Base-by-base conservation (phyloP, 2,888 invertebrate genomes). In the Drosophila hamatofila region DNA sequence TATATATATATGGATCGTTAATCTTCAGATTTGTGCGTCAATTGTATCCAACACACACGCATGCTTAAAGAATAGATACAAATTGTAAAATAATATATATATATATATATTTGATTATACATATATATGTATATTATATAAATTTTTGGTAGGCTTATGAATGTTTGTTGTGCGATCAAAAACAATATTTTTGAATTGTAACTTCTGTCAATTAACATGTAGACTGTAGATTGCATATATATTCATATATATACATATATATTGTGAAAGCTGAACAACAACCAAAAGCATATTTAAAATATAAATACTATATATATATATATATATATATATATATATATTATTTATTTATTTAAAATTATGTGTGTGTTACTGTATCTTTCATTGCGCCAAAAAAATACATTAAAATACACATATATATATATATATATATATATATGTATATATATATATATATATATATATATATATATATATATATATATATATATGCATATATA, bases 181-280 rank as follows among this genome's bases (percentile, higher is more conserved):
- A 56, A 41, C 44, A 41, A 64, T 11, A 74, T 69, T 83, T 87
- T 89, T 88, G 86, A 83, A 92, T 91, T 92, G 93, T 91, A 92
- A 92, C 93, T 92, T 92, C 91, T 92, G 92, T 92, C 92, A 92
- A 92, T 92, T 92, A 92, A 91, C 90, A 91, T 91, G 92, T 92
- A 92, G 92, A 92, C 92, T 92, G 92, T 92, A 76, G 76, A 59
- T 75, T 92, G 91, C 82, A 90, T 83, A 88, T 49, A 21, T 27
- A 27, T 46, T n/a, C 12, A 44, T 44, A 16, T 23, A 44, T 23
- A 3, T 21, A 42, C n/a, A n/a, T n/a, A n/a, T n/a, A n/a, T n/a
- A n/a, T n/a, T n/a, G n/a, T n/a, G n/a, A n/a, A n/a, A n/a, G n/a
- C n/a, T n/a, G n/a, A n/a, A n/a, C n/a, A n/a, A n/a, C n/a, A n/a